Evolutionary conservation across 2,888 invertebrate species (phyloP).

Genomic region (Siphlonurus alternatus): DNA sequence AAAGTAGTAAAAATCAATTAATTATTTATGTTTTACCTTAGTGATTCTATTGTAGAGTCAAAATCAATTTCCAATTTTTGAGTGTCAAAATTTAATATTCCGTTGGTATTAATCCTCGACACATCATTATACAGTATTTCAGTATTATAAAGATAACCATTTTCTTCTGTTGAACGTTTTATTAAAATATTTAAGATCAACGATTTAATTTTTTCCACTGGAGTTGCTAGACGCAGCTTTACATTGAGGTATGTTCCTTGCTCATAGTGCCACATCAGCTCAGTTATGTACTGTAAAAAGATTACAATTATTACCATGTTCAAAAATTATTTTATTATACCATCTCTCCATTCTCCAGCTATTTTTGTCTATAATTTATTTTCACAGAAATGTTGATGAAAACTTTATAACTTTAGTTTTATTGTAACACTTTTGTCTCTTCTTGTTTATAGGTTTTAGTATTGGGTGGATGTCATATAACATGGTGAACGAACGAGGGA

Average conservation of each 20-base stretch:
- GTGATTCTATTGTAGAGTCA: neutral
- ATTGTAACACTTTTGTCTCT: neutral
- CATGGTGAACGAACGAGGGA: too few species aligned
- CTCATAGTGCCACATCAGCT: conserved; percentile 23
- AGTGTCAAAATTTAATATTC: neutral
- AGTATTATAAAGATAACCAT: neutral
- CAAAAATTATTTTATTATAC: neutral
- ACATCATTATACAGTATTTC: neutral
- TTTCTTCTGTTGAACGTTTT: neutral
- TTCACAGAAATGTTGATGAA: neutral
- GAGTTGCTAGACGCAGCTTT: conserved; percentile 22
- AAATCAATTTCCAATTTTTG: neutral
- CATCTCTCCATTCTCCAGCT: neutral
- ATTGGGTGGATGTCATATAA: too few species aligned
- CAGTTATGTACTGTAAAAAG: conserved; percentile 20
- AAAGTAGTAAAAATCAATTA: neutral
- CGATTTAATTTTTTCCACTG: conserved; percentile 23
- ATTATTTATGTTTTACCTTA: neutral
- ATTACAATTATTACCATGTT: conserved; percentile 6
- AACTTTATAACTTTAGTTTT: conserved; percentile 5
- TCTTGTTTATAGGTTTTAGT: neutral
- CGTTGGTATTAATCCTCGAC: neutral
- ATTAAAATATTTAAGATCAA: neutral
- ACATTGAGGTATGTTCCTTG: conserved; percentile 20
- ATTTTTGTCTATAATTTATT: neutral